Evolutionary conservation across 2,888 invertebrate genomes (phyloP), one percentile per base, ranked within the genome.

Genomic region (Limnephilus rhombicus): DNA sequence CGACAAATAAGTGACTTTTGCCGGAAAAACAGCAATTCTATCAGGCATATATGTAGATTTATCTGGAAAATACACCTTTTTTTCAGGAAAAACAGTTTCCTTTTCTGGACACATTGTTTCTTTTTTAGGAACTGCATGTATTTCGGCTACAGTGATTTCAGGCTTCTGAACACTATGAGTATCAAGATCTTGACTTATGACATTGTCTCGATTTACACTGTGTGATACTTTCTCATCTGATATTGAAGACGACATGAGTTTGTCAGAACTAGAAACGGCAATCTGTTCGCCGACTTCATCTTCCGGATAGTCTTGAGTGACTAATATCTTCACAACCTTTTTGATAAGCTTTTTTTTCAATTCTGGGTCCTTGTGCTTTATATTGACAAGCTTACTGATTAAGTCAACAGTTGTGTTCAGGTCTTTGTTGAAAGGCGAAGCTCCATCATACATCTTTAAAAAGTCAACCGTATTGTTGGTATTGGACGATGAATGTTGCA

Each of bases 321-420:
- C 95, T 24, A 98, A 95, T 94, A 97, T 96, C 93, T 97, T 96
- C 0, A 97, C 97, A 90, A 98, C 96, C 94, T 97, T 97, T 94
- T 97, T 97, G 29, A 97, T 96, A 86, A 97, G 96, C 94, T 96
- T 96, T 94, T 97, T 97, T 94, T 97, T 97, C 7, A 97, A 95
- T 80, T 96, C 95, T 29, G 96, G 95, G 94, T 97, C 96, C 93
- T 97, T 96, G 94, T 96, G 96, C 93, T 97, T 96, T 49, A 96
- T 96, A 93, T 97, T 96, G 29, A 97, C 95, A 81, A 97, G 95
- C 90, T 96, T 96, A 94, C 96, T 97, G 4, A 98, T 94, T 86
- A 97, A 94, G 90, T 96, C 96, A 49, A 98, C 96, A 93, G 97
- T 97, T 93, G 96, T 96, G 94, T 97, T 97, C 92, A 98, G 95